Conservation (phyloP, 2,797 vertebrate genomes). For the Galago senegalensis region DNA sequence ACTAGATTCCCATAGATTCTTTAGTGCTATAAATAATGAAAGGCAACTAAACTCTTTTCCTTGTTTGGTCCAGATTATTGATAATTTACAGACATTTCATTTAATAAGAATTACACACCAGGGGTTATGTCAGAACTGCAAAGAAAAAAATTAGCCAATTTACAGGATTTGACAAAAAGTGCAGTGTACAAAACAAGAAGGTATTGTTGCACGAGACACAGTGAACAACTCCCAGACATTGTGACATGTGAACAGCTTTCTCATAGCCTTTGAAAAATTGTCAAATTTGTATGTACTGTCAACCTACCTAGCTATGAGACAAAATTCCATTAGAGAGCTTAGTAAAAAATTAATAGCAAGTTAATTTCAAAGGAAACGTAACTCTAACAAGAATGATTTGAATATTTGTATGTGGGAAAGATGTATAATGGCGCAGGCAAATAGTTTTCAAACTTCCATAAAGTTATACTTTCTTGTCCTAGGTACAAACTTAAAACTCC, state of each 20-base stretch:
- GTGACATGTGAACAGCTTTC: slow-evolving; percentile 36
- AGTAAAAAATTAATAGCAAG: slow-evolving; percentile 30
- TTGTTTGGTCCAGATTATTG: slow-evolving; percentile 21
- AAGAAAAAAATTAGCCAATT: slow-evolving; percentile 46
- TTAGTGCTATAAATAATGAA: slow-evolving; percentile 61
- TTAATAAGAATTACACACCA: slow-evolving; percentile 51
- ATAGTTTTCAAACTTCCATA: slow-evolving; percentile 23
- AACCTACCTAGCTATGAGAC: slow-evolving; percentile 45
- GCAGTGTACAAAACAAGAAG: slow-evolving; percentile 30
- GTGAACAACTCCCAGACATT: neutral
- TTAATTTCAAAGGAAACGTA: slow-evolving; percentile 61
- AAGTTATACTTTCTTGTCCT: neutral
- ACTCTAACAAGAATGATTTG: slow-evolving; percentile 22
- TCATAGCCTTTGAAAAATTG: slow-evolving; percentile 60
- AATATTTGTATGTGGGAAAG: slow-evolving; percentile 45
- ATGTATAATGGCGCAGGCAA: neutral
- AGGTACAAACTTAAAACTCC: slow-evolving; percentile 24
- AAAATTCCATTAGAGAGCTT: slow-evolving; percentile 40
- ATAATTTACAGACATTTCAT: slow-evolving; percentile 46
- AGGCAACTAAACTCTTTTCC: slow-evolving; percentile 9
- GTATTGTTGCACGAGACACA: neutral
- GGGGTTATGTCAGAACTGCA: slow-evolving; percentile 64
- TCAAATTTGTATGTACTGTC: slow-evolving; percentile 17
- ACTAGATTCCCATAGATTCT: slow-evolving; percentile 21
- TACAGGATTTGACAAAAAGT: slow-evolving; percentile 52